Evolutionary conservation across 2,797 vertebrate species (phyloP).

Genomic region (Lerista edwardsae): DNA sequence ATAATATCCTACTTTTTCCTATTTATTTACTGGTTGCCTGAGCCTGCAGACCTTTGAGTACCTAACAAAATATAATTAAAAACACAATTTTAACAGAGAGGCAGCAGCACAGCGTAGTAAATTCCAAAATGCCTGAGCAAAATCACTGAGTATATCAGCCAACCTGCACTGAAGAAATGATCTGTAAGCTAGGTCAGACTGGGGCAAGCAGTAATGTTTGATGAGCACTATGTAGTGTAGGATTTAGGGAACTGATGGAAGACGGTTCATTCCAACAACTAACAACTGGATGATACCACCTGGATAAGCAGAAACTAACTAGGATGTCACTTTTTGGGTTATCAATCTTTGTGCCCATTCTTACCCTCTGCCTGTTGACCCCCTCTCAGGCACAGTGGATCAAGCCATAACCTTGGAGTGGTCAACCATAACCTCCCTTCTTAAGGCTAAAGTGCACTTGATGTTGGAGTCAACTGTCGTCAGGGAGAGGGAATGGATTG

Average conservation of each 20-base stretch:
- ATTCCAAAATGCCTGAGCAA: constrained; percentile 25
- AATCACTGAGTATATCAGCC: constrained; percentile 5
- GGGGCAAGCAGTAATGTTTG: background rate
- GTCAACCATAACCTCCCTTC: background rate
- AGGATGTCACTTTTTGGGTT: background rate
- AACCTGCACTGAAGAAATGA: background rate
- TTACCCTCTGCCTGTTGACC: background rate
- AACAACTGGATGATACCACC: background rate
- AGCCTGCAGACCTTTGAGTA: constrained; percentile 53
- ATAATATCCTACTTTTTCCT: constrained; percentile 17
- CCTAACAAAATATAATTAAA: constrained; percentile 63
- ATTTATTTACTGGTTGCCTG: constrained; percentile 41
- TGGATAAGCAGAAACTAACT: background rate
- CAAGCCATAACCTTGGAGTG: background rate
- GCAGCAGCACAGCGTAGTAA: constrained; percentile 25
- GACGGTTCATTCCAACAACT: rapidly evolving
- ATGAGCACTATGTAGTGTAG: background rate
- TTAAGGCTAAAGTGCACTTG: background rate
- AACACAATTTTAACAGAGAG: constrained; percentile 47
- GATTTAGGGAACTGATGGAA: background rate
- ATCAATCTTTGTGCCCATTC: background rate
- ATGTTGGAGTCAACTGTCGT: too few relatives aligned
- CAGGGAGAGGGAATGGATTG: background rate
- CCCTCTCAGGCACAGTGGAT: background rate
- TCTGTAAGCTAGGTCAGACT: constrained; percentile 16